Base-by-base conservation (phyloP, 2,113 vertebrate genomes). In the Recurvirostra avosetta region DNA sequence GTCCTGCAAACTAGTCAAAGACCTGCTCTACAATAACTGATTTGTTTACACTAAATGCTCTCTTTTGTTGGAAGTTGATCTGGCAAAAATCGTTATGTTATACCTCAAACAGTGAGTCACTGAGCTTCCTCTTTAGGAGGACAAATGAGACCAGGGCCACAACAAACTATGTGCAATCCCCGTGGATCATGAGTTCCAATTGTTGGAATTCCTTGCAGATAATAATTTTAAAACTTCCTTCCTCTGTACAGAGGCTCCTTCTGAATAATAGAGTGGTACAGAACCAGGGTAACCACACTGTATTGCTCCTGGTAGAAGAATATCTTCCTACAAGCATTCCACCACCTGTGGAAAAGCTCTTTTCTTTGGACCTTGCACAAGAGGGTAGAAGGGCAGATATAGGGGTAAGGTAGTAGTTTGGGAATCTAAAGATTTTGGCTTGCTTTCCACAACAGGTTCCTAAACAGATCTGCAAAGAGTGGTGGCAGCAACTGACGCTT, bases 11-110 rank as follows among this genome's bases (percentile, higher is more conserved):
- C 19, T 36, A 61, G 20, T 47, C 40, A 75, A 50, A 70, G 58
- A 91, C 34, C 71, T 88, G 84, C 32, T 89, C 49, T 83, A 32
- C 74, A 82, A 21, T 32, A 85, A 70, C 29, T 30, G 58, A 55
- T 90, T 79, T 88, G 92, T 95, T 96, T 87, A 79, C 29, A 65
- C 49, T 66, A 82, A 91, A 81, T 66, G 55, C 21, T 79, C 52
- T 93, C 66, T 62, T 85, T 86, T 79, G 73, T 72, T 61, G 55
- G 80, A 92, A 62, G 65, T 68, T 27, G 45, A 62, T 73, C 73
- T 94, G 77, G 91, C 71, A 95, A 86, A 94, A 95, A 88, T 80
- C 75, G 77, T 59, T 70, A 47, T 79, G 63, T 91, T 95, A 34
- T 55, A 68, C 87, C 75, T 93, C 89, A 81, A 86, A 82, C 41